Evolutionary conservation across 2,888 invertebrate species (phyloP), one percentile per base, ranked within the genome.

Genomic region (Thumatha senex): DNA sequence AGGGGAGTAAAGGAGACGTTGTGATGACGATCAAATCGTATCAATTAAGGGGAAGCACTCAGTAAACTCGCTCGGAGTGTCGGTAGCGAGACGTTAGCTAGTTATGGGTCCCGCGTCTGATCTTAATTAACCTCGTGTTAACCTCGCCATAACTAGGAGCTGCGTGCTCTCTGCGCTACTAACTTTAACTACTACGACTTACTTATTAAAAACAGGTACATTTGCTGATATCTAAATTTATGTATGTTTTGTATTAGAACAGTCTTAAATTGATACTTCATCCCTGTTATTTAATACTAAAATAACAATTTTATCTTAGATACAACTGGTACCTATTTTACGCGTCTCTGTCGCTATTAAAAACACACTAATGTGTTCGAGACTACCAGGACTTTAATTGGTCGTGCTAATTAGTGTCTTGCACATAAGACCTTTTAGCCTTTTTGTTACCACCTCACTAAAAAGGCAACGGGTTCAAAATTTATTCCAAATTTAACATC

Each of bases 101-200:
- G 87, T 86, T 86, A 85, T 78, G 81, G 84, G 80, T 82, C 76
- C 70, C 82, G 81, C 78, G 74, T 80, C 81, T 80, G 84, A 86
- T 88, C 87, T 89, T 89, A 89, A 89, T 90, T 89, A 89, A 89
- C 89, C 89, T 85, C 84, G 84, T 86, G 86, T 86, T 86, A 86
- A 86, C 83, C 85, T 78, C 82, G 80, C 84, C 77, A 78, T 81
- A 80, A 81, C 82, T 82, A 79, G 76, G 82, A 78, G 79, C 72
- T 79, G 78, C 77, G 76, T 72, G 74, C 75, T 76, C 74, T 67
- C 67, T 71, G 69, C 75, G 72, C 71, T 66, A 61, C 70, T 70
- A 74, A 78, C 76, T 84, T n/a, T 75, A 73, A 72, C 18, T 75
- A 73, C 73, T 76, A 68, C 68, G 67, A 77, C 78, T 76, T 74